phyloP scores from a whole-genome alignment of 2,797 vertebrate species.

The Vipera ursinii region DNA sequence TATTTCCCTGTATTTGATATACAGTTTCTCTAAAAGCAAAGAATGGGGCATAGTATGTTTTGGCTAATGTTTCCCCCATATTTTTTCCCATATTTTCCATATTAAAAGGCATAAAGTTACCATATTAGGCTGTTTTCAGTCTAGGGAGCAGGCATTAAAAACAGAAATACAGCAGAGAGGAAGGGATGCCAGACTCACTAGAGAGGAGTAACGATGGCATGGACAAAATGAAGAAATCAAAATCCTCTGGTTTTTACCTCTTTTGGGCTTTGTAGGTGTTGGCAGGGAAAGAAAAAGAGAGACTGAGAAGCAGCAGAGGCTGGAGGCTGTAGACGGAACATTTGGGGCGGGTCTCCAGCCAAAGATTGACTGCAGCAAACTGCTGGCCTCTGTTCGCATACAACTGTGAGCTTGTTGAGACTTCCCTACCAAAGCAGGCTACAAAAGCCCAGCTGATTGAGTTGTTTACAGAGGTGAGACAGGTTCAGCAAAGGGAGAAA shows the following conservation, averaged over 20 bases:
- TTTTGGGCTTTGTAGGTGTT: not conserved
- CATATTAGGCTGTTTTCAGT: not conserved
- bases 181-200: not conserved
- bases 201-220: not conserved
- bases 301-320: slow-evolving; percentile 38
- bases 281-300: slow-evolving; percentile 17
- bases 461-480: slow-evolving; percentile 57
- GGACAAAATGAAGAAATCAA: slow-evolving; percentile 32
- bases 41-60: not conserved
- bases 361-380: slow-evolving; percentile 59
- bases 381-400: slow-evolving; percentile 39
- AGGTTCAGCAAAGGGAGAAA: slow-evolving; percentile 60
- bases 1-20: not conserved
- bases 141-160: not conserved
- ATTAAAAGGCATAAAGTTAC: not conserved
- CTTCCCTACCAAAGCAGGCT: slow-evolving; percentile 43
- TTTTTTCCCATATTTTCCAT: not conserved
- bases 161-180: not conserved
- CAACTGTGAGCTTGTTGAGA: slow-evolving; percentile 67
- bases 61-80: not conserved
- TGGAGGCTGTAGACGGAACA: slow-evolving; percentile 61
- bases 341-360: slow-evolving; percentile 65
- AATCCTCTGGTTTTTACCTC: not conserved
- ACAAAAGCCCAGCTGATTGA: slow-evolving; percentile 25
- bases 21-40: not conserved